Conservation (phyloP, 2,888 invertebrate genomes). For the Drosophila tanythrix region DNA sequence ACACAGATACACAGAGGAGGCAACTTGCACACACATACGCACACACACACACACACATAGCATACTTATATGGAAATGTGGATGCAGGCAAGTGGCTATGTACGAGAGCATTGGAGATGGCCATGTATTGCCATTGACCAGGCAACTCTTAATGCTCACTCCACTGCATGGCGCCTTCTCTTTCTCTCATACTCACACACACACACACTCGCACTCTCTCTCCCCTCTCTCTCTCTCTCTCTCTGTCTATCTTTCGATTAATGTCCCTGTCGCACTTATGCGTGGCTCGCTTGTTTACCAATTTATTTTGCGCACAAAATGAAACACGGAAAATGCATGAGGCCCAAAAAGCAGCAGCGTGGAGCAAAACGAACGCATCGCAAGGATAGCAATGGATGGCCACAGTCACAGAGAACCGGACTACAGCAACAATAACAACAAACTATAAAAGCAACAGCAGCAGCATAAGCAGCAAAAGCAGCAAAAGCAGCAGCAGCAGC, state of each 20-base stretch:
- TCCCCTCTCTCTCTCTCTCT: slow-evolving; percentile 8
- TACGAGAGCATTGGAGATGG: slow-evolving; percentile 63
- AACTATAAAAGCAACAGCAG: slow-evolving; percentile 19
- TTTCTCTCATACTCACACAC: slow-evolving; percentile 4
- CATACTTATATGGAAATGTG: slow-evolving; percentile 3
- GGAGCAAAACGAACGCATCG: slow-evolving; percentile 29
- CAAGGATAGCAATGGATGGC: slow-evolving; percentile 45
- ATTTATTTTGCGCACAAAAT: slow-evolving; percentile 81
- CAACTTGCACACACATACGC: not conserved
- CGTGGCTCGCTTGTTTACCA: slow-evolving; percentile 74
- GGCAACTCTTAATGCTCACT: slow-evolving; percentile 34
- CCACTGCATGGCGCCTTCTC: slow-evolving; percentile 9
- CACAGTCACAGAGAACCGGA: slow-evolving; percentile 35
- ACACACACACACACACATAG: not conserved
- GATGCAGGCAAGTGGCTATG: slow-evolving; percentile 47
- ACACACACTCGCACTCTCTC: not conserved
- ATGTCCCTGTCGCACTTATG: slow-evolving; percentile 50
- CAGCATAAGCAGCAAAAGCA: slow-evolving; percentile 29
- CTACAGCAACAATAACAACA: slow-evolving; percentile 18
- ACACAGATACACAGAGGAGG: slow-evolving; percentile 10
- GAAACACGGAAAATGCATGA: slow-evolving; percentile 81
- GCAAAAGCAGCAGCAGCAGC: slow-evolving; percentile 24
- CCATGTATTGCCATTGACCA: slow-evolving; percentile 75
- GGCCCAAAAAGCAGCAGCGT: slow-evolving; percentile 50
- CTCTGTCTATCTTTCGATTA: slow-evolving; percentile 12